Evolutionary conservation across 2,888 invertebrate species (phyloP).

Genomic region (Nymphalis urticae): DNA sequence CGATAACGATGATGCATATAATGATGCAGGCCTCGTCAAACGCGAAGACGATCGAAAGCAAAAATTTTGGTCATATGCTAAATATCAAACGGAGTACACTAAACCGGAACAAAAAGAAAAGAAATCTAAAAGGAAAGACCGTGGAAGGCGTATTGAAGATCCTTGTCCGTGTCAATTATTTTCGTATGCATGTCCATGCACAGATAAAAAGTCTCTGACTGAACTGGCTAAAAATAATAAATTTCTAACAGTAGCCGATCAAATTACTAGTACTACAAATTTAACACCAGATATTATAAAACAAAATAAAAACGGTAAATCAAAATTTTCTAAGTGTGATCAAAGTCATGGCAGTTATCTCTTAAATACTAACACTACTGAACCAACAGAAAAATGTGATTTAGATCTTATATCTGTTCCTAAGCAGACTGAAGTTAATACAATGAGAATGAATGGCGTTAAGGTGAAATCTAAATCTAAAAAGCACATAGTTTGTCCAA

Average conservation of each 20-base stretch:
- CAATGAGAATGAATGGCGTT: conserved; percentile 26
- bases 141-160: conserved; percentile 53
- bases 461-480: conserved; percentile 33
- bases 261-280: conserved; percentile 42
- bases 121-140: conserved; percentile 55
- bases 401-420: conserved; percentile 11
- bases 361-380: conserved; percentile 46
- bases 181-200: conserved; percentile 66
- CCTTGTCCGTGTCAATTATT: conserved; percentile 70
- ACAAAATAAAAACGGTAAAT: conserved; percentile 35
- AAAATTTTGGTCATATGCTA: conserved; percentile 65
- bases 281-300: conserved; percentile 39
- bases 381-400: conserved; percentile 23
- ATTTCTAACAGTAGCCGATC: conserved; percentile 37
- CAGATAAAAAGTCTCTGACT: conserved; percentile 43
- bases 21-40: conserved; percentile 39
- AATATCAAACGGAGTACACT: conserved; percentile 60
- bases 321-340: conserved; percentile 45
- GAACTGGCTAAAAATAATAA: conserved; percentile 41
- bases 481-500: conserved; percentile 60
- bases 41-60: conserved; percentile 49
- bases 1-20: conserved; percentile 48
- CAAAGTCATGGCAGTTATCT: conserved; percentile 49
- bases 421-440: conserved; percentile 11
- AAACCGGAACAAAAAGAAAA: conserved; percentile 56